phyloP scores from a whole-genome alignment of 2,113 vertebrate genomes.

The Pan paniscus region DNA sequence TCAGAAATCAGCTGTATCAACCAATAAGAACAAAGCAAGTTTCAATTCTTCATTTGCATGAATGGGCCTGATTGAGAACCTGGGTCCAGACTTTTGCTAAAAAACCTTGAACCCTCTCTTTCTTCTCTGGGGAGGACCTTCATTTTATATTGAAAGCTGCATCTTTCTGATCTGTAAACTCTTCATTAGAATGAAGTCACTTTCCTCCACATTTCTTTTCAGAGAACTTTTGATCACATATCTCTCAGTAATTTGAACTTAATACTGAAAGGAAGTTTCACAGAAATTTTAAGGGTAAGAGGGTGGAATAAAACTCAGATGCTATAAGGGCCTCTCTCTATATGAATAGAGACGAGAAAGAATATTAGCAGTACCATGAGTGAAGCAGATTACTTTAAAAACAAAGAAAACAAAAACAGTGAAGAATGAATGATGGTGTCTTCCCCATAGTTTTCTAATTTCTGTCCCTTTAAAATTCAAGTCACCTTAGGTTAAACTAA shows the following conservation, averaged over 20 bases:
- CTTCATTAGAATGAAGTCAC: background rate
- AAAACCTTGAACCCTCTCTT: background rate
- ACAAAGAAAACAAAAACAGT: background rate
- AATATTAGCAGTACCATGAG: background rate
- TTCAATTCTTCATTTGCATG: background rate
- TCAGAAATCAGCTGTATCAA: background rate
- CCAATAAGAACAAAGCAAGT: background rate
- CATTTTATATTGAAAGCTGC: background rate
- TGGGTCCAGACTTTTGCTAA: background rate
- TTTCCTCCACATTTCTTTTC: background rate
- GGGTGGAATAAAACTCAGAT: background rate
- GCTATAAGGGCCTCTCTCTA: background rate
- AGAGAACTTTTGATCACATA: background rate
- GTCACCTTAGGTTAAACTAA: background rate
- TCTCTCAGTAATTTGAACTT: background rate
- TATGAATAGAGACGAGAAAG: background rate
- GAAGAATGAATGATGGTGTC: background rate
- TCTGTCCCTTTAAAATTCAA: background rate
- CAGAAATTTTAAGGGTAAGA: background rate
- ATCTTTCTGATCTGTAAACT: background rate
- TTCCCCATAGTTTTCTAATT: background rate
- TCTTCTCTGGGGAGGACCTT: background rate
- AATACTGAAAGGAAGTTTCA: background rate
- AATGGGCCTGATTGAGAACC: background rate
- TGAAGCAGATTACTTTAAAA: background rate